Base-by-base conservation (phyloP, 2,888 invertebrate genomes). In the Alsophila aescularia region DNA sequence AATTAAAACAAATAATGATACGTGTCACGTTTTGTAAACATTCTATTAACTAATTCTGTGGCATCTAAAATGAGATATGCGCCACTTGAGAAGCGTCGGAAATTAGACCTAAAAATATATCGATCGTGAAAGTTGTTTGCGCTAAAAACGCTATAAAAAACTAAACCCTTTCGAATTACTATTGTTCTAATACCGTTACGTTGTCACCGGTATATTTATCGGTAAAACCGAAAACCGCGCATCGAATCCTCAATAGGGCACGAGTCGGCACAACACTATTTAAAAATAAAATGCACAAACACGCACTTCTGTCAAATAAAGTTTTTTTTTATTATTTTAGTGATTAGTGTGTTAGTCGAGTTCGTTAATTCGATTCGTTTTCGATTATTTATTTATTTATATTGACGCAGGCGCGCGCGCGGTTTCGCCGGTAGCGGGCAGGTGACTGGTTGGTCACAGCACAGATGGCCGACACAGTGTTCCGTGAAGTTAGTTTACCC, bases 401-500 rank as follows among this genome's bases (percentile, higher is more conserved):
- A 48, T 66, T 64, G 49, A 67, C 71, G 70, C 72, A 53, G 70
- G 71, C 69, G 69, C 86, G 85, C 87, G 89, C 77, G 87, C 87
- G 84, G 71, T 69, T 65, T 63, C 69, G 73, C 76, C 86, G 86
- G 81, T 72, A 72, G 84, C 83, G 79, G 72, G 79, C 90, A 90
- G 90, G 90, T 89, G 90, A 91, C 90, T 90, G 90, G 77, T 76
- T 47, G 64, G 53, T 67, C 67, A 67, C 32, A 14, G 47, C 24
- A 34, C 54, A 49, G 54, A 54, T 54, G 53, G 52, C 37, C 13
- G 47, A 42, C 31, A 8, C 42, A 53, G 42, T 41, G 47, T 51
- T 50, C 52, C 52, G 57, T 52, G 57, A 52, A 52, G 51, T 48
- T 69, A 72, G 75, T 64, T 73, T 79, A 79, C 76, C 84, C 84